Conservation (phyloP, 2,113 vertebrate species). For the Oncorhynchus keta region DNA sequence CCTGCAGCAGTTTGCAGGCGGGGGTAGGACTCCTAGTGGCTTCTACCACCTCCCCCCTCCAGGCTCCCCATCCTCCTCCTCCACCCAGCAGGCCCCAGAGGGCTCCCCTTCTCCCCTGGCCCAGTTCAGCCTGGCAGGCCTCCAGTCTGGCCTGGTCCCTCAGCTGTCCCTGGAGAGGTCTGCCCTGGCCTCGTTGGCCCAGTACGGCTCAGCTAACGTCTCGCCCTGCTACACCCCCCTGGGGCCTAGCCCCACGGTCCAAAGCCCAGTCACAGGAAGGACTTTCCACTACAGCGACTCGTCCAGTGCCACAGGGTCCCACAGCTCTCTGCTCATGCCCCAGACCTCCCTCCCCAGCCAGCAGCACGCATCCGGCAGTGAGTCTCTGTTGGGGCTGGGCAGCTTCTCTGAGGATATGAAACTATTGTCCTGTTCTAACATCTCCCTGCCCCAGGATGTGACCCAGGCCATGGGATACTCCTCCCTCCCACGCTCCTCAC, state of each 20-base stretch:
- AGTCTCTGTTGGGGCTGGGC: constrained; percentile 77
- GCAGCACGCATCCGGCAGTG: constrained; percentile 70
- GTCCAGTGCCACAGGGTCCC: constrained; percentile 80
- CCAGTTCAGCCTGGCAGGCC: constrained; percentile 75
- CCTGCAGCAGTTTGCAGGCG: constrained; percentile 75
- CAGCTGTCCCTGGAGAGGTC: constrained; percentile 83
- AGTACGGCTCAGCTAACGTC: constrained; percentile 73
- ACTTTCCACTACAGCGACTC: constrained; percentile 84
- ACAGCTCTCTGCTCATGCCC: constrained; percentile 85
- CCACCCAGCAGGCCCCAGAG: neutral
- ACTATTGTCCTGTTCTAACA: constrained; percentile 87
- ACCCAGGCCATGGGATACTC: constrained; percentile 74
- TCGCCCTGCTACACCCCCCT: constrained; percentile 82
- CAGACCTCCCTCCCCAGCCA: constrained; percentile 78
- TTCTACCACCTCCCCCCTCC: constrained; percentile 78
- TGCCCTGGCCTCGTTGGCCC: constrained; percentile 76
- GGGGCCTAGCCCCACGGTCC: constrained; percentile 80
- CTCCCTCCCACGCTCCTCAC: constrained; percentile 35
- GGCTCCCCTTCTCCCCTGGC: constrained; percentile 74
- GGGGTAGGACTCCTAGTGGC: constrained; percentile 73
- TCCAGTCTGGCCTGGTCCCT: constrained; percentile 65
- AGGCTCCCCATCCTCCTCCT: constrained; percentile 72
- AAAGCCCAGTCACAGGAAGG: constrained; percentile 82
- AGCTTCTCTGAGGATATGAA: constrained; percentile 91
- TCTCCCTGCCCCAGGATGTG: constrained; percentile 85